phyloP scores from a whole-genome alignment of 2,888 invertebrate species.

The Alitta virens region DNA sequence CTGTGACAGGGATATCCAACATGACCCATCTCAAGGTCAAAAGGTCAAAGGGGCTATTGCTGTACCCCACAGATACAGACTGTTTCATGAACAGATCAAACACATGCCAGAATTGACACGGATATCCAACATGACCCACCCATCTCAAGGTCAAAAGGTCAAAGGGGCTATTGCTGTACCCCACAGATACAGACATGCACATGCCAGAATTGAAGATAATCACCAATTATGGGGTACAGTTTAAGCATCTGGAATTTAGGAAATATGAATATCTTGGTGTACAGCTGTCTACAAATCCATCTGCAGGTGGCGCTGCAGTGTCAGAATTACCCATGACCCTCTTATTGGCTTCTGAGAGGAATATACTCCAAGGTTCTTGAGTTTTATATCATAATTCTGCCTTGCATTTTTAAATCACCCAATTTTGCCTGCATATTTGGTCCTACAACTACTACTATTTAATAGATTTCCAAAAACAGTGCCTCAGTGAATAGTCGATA shows the following conservation, averaged over 20 bases:
- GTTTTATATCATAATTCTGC: too few relatives aligned
- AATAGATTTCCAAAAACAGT: too few relatives aligned
- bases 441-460: too few relatives aligned
- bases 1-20: too few relatives aligned
- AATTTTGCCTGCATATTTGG: too few relatives aligned
- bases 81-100: neutral
- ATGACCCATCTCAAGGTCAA: too few relatives aligned
- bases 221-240: neutral
- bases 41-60: too few relatives aligned
- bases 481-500: too few relatives aligned
- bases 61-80: too few relatives aligned
- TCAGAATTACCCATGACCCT: constrained; percentile 2
- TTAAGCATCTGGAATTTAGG: constrained; percentile 1
- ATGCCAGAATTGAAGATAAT: neutral
- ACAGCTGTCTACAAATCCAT: neutral
- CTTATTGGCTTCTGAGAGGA: constrained; percentile 6
- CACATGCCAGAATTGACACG: neutral
- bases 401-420: too few relatives aligned
- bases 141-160: too few relatives aligned
- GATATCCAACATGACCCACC: neutral
- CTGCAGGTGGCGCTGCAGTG: neutral
- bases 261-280: neutral
- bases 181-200: neutral
- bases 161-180: too few relatives aligned
- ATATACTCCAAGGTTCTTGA: neutral